These are phyloP conservation scores for Australoheros scitulus DNA, from an alignment of 2,113 vertebrate genomes.

Conservation along the genomic window DNA sequence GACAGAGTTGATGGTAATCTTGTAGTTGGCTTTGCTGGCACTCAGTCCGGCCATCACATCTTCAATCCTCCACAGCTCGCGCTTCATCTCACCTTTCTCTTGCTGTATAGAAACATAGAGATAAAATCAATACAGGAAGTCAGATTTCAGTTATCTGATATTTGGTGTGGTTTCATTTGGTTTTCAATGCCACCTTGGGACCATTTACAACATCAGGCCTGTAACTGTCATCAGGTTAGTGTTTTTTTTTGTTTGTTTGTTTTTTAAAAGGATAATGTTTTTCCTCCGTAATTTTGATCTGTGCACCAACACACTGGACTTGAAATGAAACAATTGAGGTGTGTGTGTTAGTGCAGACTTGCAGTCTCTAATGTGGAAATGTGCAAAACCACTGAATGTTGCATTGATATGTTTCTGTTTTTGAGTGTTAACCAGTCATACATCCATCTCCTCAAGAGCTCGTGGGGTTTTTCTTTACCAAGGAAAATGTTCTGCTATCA, in stretches of 20 bases:
- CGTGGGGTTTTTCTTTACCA: background rate
- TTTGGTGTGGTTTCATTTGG: background rate
- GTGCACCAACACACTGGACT: too few species aligned
- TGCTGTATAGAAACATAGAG: constrained; percentile 50
- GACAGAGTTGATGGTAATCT: constrained; percentile 89
- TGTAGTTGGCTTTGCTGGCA: constrained; percentile 90
- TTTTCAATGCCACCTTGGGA: background rate
- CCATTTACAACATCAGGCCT: background rate
- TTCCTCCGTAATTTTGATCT: too few species aligned
- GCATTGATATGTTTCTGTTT: background rate
- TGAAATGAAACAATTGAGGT: background rate
- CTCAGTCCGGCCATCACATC: constrained; percentile 93
- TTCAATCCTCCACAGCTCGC: constrained; percentile 96
- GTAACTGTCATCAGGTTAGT: background rate
- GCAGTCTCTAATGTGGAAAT: background rate
- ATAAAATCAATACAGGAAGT: background rate
- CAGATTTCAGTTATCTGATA: background rate
- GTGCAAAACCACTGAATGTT: background rate
- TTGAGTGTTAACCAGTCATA: background rate
- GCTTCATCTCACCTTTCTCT: constrained; percentile 90
- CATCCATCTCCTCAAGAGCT: background rate
- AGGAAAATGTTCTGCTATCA: background rate
- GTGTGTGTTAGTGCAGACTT: background rate
- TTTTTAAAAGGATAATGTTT: too few species aligned
- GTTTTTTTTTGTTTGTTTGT: too few species aligned